Percentiles rank a stretch among this genome's conserved stretches.
phyloP scores from a whole-genome alignment of 92 coral and sea anemone species.

The Hydrozoanthus gracilis region DNA sequence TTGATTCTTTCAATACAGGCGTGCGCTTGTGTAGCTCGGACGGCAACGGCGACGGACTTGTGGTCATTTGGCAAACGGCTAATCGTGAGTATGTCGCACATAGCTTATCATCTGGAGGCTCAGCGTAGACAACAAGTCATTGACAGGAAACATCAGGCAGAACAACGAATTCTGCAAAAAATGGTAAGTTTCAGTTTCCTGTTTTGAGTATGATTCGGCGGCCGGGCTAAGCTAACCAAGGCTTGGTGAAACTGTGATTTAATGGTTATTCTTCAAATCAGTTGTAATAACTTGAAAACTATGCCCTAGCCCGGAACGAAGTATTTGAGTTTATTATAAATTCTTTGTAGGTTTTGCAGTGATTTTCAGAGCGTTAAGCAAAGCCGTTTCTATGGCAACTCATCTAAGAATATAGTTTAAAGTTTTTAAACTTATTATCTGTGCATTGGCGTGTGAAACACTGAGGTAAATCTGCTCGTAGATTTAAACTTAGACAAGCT shows the following conservation, averaged over 20 bases:
- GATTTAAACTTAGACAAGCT: too few relatives aligned
- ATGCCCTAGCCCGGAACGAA: too few relatives aligned
- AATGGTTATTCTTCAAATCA: background rate
- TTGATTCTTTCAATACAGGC: background rate
- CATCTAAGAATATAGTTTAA: background rate
- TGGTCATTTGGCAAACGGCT: too few relatives aligned
- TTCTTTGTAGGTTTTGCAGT: too few relatives aligned
- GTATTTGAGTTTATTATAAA: too few relatives aligned
- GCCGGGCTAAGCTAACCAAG: background rate
- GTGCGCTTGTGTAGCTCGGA: background rate
- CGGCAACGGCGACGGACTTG: too few relatives aligned
- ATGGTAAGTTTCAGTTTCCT: constrained; percentile 65
- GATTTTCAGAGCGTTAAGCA: background rate
- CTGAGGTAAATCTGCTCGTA: background rate
- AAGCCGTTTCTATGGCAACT: background rate
- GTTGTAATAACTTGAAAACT: background rate
- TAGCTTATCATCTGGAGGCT: constrained; percentile 91
- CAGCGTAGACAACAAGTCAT: constrained; percentile 83
- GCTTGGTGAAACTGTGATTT: background rate
- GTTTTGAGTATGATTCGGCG: background rate
- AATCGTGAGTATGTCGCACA: constrained; percentile 55
- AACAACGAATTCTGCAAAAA: constrained; percentile 60
- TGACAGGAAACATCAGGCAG: constrained; percentile 77
- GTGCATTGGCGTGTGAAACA: background rate
- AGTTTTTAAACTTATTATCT: background rate